These are phyloP conservation scores for Lagocephalus sceleratus DNA, from an alignment of 2,797 vertebrate species.

Conservation along the genomic window DNA sequence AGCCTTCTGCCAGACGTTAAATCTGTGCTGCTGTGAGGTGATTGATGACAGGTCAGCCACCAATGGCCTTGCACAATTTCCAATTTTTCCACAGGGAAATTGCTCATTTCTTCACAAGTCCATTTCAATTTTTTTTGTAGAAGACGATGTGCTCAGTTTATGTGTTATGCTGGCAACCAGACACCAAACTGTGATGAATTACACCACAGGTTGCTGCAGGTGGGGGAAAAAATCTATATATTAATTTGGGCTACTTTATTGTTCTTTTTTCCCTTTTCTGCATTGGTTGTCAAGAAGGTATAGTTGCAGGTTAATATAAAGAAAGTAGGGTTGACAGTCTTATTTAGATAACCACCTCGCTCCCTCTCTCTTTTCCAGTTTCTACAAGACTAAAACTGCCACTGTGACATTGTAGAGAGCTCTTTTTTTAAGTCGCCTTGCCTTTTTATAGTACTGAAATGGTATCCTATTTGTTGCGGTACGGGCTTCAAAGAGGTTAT, in stretches of 20 bases:
- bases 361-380: constrained; percentile 38
- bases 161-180: constrained; percentile 88
- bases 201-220: constrained; percentile 79
- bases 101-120: constrained; percentile 96
- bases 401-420: constrained; percentile 67
- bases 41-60: constrained; percentile 97
- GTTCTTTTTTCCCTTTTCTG: constrained; percentile 53
- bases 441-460: constrained; percentile 70
- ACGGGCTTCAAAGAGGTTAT: constrained; percentile 76
- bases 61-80: constrained; percentile 90
- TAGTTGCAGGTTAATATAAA: constrained; percentile 62
- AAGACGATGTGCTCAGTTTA: constrained; percentile 87
- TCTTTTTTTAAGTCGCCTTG: constrained; percentile 47
- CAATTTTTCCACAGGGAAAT: constrained; percentile 98
- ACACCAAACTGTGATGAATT: constrained; percentile 93
- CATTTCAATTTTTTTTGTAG: constrained; percentile 91
- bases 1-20: constrained; percentile 77
- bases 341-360: constrained; percentile 69
- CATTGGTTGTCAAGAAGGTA: constrained; percentile 44
- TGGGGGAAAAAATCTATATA: constrained; percentile 67
- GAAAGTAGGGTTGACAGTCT: constrained; percentile 72
- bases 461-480: constrained; percentile 71
- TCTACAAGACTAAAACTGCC: constrained; percentile 63
- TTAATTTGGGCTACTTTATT: constrained; percentile 70
- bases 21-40: constrained; percentile 81